Percentiles rank a stretch among this genome's conserved stretches.
Evolutionary conservation across 2,113 vertebrate species (phyloP).

Genomic region (Gobiocypris rarus): DNA sequence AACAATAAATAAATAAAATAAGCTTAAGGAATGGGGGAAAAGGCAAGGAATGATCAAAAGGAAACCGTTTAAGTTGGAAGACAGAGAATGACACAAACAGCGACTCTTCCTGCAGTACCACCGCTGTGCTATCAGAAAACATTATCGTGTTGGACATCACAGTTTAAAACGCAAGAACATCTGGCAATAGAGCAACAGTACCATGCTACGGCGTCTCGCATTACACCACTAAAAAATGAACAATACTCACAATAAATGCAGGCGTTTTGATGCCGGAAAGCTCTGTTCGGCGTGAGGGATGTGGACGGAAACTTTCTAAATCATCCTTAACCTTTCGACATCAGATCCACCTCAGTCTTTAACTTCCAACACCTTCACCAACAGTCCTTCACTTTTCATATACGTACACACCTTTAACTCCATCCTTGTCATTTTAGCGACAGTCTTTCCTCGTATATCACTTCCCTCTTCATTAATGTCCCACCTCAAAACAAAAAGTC

Average conservation of each 20-base stretch:
- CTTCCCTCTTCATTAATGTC: conserved; percentile 13
- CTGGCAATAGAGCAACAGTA: conserved; percentile 25
- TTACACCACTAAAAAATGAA: conserved; percentile 9
- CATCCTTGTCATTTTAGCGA: not conserved
- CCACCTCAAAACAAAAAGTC: not conserved
- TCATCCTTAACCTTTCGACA: not conserved
- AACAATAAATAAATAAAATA: conserved; percentile 9
- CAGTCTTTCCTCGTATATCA: not conserved
- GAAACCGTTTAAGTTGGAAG: conserved; percentile 41
- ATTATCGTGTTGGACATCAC: conserved; percentile 14
- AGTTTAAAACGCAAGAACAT: conserved; percentile 13
- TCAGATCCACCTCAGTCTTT: conserved; percentile 12
- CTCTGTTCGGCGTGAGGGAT: not conserved
- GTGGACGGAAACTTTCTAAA: conserved; percentile 4
- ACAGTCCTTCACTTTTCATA: no score
- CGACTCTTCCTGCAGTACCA: conserved; percentile 37
- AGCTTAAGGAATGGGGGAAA: not conserved
- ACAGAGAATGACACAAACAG: conserved; percentile 39
- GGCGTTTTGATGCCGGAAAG: not conserved
- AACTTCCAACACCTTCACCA: no score
- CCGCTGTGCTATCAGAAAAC: conserved; percentile 23
- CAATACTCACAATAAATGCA: not conserved
- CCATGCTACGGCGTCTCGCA: conserved; percentile 12
- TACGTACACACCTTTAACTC: not conserved
- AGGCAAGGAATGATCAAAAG: not conserved